Base-by-base conservation (phyloP, 53 echinoderm and acorn worm species). In the Zoroaster sp. region DNA sequence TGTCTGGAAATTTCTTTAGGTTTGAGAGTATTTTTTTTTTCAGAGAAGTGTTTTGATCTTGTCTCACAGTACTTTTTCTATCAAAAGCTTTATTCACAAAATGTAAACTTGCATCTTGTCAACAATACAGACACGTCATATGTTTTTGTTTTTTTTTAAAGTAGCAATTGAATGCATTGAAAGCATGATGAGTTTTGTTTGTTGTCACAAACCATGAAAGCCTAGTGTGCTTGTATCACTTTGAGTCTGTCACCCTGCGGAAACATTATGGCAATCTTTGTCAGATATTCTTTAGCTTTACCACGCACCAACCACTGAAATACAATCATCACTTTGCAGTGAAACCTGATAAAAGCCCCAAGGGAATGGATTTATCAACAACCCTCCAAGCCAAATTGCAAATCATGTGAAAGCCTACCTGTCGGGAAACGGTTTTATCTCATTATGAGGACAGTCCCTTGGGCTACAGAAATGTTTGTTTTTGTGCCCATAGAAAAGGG, bases 291-390 rank as follows among this genome's bases (percentile, higher is more conserved):
- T 59, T 11, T 9, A 59, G 40, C 74, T 23, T 47, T 47, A 30
- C 15, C 52, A 55, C 35, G 54, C 79, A 79, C 9, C 39, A 30
- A 53, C 35, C 37, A 23, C 46, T 55, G 79, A 23, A 79, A 79
- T 79, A 40, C 63, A 34, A 79, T 79, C 79, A 10, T 55, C 79
- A 79, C 33, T 79, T 79, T 79, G 40, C 52, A 1, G 38, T 28
- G 63, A 79, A 63, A 79, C 41, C 23, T 53, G 35, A n/a, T 34
- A 55, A 35, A 79, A 35, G 13, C 36, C 79, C 13, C 28, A 0
- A 3, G 18, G 40, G 55, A 23, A 0, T 23, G 79, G 54, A 79
- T 38, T 59, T 36, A 79, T 79, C 46, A 37, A 55, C 28, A 12
- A 37, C 35, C 15, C 5, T 1, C n/a, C 79, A 21, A 59, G 63